Evolutionary conservation across 64 coral and sea anemone genomes (phyloP), one percentile per base, ranked within the genome.

Genomic region (Acropora tenuis): DNA sequence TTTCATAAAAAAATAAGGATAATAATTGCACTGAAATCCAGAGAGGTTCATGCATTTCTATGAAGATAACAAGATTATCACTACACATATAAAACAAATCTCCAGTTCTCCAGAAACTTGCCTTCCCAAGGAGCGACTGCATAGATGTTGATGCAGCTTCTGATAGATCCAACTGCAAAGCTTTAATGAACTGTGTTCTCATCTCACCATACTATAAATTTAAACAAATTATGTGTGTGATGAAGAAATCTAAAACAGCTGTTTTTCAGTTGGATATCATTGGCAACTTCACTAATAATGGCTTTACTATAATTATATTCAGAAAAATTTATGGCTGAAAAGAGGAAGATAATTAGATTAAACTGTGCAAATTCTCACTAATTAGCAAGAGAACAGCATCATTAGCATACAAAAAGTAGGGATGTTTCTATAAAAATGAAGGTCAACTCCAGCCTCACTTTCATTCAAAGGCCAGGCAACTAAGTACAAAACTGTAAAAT

Each of bases 151-250:
- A 85, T 3, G 75, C 30, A 73, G 43, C 43, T 85, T 96, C 90
- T 74, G 73, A 73, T 74, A 77, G 8, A 52, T 89, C 91, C n/a
- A 92, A 5, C 8, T 77, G 89, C 20, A 99, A 47, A 40, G 97
- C 91, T 47, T 72, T 82, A 18, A 86, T 77, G 12, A 99, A 50
- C 50, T 93, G 92, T 73, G 82, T 78, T 53, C 57, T 81, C 7
- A 99, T 75, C 19, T 96, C 97, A 41, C 89, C 73, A 74, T 84
- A 99, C 97, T 99, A 50, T 41, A 79, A 90, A 59, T 18, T 30
- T 63, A 63, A 13, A 13, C 60, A 63, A 10, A 48, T 5, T 30
- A 67, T 6, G 72, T 58, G 9, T 48, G n/a, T 59, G 47, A 10
- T 55, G 5, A 7, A 55, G 5, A 55, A 55, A 10, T 10, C 7